phyloP scores from a whole-genome alignment of 2,888 invertebrate genomes.

The Scrobipalpa costella region DNA sequence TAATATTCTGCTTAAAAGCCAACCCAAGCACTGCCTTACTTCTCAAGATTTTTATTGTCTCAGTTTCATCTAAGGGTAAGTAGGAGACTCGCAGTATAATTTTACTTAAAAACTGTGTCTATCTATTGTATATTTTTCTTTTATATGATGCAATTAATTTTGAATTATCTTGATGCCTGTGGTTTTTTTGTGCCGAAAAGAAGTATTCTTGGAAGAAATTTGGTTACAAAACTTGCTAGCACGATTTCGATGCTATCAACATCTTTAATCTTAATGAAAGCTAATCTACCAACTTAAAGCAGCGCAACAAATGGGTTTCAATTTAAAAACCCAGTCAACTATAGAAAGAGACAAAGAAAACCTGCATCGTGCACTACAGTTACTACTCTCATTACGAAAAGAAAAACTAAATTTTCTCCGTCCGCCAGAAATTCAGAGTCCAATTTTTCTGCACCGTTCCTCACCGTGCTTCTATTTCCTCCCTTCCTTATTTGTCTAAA shows the following conservation, averaged over 20 bases:
- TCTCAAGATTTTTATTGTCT: not conserved
- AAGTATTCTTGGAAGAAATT: not conserved
- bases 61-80: not conserved
- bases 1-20: not conserved
- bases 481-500: not conserved
- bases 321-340: not conserved
- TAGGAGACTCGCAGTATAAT: too few species aligned
- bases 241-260: too few species aligned
- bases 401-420: not conserved
- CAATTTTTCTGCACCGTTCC: not conserved
- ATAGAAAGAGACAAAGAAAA: not conserved
- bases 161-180: too few species aligned
- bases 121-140: too few species aligned
- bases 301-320: not conserved
- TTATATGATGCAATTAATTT: too few species aligned
- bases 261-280: too few species aligned
- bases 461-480: not conserved
- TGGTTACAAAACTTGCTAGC: too few species aligned
- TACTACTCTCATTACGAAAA: not conserved
- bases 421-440: not conserved
- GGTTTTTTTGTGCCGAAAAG: too few species aligned
- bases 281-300: not conserved
- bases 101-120: too few species aligned
- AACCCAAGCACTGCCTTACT: not conserved
- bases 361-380: not conserved